Base-by-base conservation (phyloP, 2,888 invertebrate genomes). In the Cyclophora albipunctata region DNA sequence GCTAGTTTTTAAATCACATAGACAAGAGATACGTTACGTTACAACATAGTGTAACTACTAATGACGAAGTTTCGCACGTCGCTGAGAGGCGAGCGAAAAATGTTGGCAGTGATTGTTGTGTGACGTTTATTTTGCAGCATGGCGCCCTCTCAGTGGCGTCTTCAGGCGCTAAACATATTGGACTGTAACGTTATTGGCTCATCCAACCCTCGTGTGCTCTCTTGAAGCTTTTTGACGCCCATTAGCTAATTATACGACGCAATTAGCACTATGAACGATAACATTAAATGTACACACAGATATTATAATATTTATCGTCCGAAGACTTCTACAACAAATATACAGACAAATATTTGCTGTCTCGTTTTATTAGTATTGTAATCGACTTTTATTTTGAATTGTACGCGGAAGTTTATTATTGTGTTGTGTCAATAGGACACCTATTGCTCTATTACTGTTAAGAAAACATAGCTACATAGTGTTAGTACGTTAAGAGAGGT, bases 41-140 rank as follows among this genome's bases (percentile, higher is more conserved):
- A 37, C 37, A 5, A 37, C 4, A 37, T 4, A 37, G 37, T 37
- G 37, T 37, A 5, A 20, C 5, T 37, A 37, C 58, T 78, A 73
- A 77, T 73, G 75, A 67, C 57, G 60, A 54, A 54, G 64, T 68
- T 72, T 66, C 60, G 67, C 70, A 74, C 71, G 71, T 71, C 75
- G 66, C 68, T 66, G 70, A 66, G 67, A 67, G 66, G 58, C 60
- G 69, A 63, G 61, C 70, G 71, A 76, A 78, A 79, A 83, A 80
- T 75, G 74, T 86, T 86, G 87, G 85, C 86, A 85, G 56, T 63
- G 61, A 53, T 68, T n/a, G n/a, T n/a, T n/a, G n/a, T n/a, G n/a
- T n/a, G 64, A 40, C 58, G 61, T 70, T 74, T 68, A 67, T 75
- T 78, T 71, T 73, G 67, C 72, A 62, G 67, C 64, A 69, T 73